Conservation (phyloP, 1,140 invertebrate species). For the Drosophila neocordata region DNA sequence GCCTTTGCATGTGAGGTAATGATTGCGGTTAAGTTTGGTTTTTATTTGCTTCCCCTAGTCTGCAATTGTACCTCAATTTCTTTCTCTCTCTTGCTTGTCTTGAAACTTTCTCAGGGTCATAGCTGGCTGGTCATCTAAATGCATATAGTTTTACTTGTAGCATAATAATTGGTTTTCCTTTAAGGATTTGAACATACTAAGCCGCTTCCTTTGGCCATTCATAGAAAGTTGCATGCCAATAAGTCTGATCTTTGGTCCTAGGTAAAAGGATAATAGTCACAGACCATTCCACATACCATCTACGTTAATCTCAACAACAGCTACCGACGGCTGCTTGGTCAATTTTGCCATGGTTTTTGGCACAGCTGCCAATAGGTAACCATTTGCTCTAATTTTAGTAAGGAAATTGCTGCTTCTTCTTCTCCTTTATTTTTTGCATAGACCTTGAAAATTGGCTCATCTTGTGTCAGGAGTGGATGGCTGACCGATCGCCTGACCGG, state of each 20-base stretch:
- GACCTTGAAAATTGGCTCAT: slow-evolving; percentile 67
- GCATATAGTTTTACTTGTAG: slow-evolving; percentile 1
- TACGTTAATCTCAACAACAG: slow-evolving; percentile 34
- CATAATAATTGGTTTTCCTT: slow-evolving; percentile 40
- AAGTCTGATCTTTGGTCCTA: slow-evolving; percentile 21
- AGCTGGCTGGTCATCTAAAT: slow-evolving; percentile 51
- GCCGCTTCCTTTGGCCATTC: slow-evolving; percentile 4
- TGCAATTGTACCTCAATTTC: neutral
- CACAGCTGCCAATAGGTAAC: slow-evolving; percentile 32
- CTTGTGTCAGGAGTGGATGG: slow-evolving; percentile 45
- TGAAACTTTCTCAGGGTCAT: slow-evolving; percentile 70
- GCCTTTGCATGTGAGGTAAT: slow-evolving; percentile 58
- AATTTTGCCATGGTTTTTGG: slow-evolving; percentile 10
- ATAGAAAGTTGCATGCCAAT: slow-evolving; percentile 22
- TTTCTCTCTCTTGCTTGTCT: neutral
- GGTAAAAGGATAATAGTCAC: slow-evolving; percentile 69
- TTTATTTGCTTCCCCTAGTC: neutral
- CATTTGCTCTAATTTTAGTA: slow-evolving; percentile 67
- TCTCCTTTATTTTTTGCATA: slow-evolving; percentile 42
- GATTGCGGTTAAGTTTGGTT: slow-evolving; percentile 61
- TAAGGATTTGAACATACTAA: slow-evolving; percentile 8
- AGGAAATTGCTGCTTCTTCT: slow-evolving; percentile 50
- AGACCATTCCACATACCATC: neutral
- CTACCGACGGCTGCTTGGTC: slow-evolving; percentile 20
- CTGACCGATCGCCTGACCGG: slow-evolving; percentile 19